Evolutionary conservation across 2,797 vertebrate species (phyloP), one percentile per base, ranked within the genome.

Genomic region (Rhyacichthys aspro): DNA sequence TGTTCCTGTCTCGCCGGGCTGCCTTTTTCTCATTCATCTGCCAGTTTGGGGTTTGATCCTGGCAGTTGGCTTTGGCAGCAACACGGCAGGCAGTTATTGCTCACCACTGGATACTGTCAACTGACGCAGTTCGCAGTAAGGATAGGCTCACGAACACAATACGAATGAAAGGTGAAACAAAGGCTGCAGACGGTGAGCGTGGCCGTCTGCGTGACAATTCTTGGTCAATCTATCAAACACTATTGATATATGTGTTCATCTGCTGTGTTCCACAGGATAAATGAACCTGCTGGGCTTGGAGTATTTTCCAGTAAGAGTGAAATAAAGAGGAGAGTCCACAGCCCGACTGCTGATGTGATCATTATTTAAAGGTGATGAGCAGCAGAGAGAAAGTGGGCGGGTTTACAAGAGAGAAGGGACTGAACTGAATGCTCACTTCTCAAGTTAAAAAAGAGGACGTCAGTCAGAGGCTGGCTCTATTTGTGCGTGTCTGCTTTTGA

Each of bases 341-440:
- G 55, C 28, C n/a, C 19, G 23, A 72, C 53, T 3, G 63, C 48
- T 81, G 45, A 66, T 62, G 66, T n/a, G 45, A 58, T 78, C 9
- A 16, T 65, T 63, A 63, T 32, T 70, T 62, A 78, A 55, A 76
- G 63, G 41, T 84, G 70, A 79, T 59, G 72, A 79, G 63, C 56
- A 48, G 69, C 46, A 37, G 63, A 43, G 63, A 66, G 65, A 53
- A 52, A 43, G 67, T 2, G 64, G 64, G 71, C 49, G 67, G 64
- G 77, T 10, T 19, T 43, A 72, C 55, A 44, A 55, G 67, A 18
- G 58, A 55, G 59, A n/a, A n/a, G n/a, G n/a, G 62, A 49, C 76
- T 42, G 38, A 66, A 72, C 57, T 12, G 43, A 70, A 63, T 33
- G 11, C 46, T 23, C 7, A 55, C 37, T 48, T 41, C 66, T 54